Base-by-base conservation (phyloP, 2,888 invertebrate species). In the Amiota minor region DNA sequence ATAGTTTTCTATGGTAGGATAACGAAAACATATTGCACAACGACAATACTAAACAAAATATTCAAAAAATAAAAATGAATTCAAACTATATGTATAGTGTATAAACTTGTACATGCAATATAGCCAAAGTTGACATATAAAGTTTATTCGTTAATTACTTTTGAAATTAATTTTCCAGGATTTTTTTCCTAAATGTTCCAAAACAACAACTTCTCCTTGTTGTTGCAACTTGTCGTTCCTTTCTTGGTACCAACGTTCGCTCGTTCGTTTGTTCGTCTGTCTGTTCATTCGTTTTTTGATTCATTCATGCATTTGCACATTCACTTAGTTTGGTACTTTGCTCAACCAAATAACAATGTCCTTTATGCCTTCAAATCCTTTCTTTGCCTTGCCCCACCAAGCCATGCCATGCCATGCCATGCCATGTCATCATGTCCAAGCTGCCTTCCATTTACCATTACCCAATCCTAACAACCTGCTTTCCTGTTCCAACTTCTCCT, bases 131-230 rank as follows among this genome's bases (percentile, higher is more conserved):
- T 79, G 77, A 80, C 81, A 81, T 75, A 78, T 77, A 80, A 81
- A 81, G 76, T 81, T 81, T 80, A 75, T 80, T 75, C 79, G 78
- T 80, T 81, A 81, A 81, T 81, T 81, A 81, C 79, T 81, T 80
- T 80, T 73, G 77, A 80, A 81, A 81, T 81, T 81, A 81, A 79
- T 80, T 81, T 80, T 80, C 80, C 80, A 78, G 77, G 18, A 49
- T 10, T 61, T 18, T 23, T 78, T 81, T 78, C 35, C 35, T 35
- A 35, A 75, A 76, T 78, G 76, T 79, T 78, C 67, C 68, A 73
- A 74, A 75, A 75, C 73, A 73, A 59, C 16, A 72, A 35, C 35
- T 35, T 2, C 35, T 35, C 35, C 35, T 75, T 46, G 50, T 16
- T 47, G 49, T 73, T 23, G 46, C 8, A 12, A 56, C 64, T 70